Evolutionary conservation across 2,888 invertebrate species (phyloP).

Genomic region (Parnassius orleans): DNA sequence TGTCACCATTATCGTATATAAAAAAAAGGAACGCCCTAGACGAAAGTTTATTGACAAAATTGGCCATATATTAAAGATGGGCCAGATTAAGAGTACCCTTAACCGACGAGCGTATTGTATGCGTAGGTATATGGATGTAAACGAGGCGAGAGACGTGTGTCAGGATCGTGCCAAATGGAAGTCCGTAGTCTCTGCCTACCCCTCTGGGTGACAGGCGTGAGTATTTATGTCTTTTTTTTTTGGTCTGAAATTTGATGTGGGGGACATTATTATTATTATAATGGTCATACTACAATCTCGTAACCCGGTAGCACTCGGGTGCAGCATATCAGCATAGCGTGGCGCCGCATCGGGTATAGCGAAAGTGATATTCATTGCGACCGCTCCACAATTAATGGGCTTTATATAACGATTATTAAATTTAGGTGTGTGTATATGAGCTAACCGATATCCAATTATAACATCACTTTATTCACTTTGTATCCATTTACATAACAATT

Average conservation of each 20-base stretch:
- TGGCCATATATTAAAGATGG: no score
- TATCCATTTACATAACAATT: no score
- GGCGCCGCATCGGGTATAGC: conserved; percentile 33
- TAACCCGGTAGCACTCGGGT: conserved; percentile 46
- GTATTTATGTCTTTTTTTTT: conserved; percentile 13
- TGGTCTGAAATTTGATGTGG: conserved; percentile 5
- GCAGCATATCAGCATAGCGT: conserved; percentile 38
- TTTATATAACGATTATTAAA: conserved; percentile 23
- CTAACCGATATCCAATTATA: background rate
- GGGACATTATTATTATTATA: background rate
- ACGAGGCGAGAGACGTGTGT: no score
- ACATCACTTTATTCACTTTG: background rate
- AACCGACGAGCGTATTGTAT: no score
- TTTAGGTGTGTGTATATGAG: background rate
- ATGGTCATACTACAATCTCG: conserved; percentile 43
- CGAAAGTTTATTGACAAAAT: no score
- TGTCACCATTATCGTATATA: no score
- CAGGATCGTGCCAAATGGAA: no score
- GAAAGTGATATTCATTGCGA: conserved; percentile 44
- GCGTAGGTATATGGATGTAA: no score
- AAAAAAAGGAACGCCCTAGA: no score
- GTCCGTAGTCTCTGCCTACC: no score
- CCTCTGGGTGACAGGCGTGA: background rate
- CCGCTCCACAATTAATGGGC: conserved; percentile 1
- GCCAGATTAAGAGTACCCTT: no score